Base-by-base conservation (phyloP, 2,888 invertebrate genomes). In the Elaeidobius kamerunicus region DNA sequence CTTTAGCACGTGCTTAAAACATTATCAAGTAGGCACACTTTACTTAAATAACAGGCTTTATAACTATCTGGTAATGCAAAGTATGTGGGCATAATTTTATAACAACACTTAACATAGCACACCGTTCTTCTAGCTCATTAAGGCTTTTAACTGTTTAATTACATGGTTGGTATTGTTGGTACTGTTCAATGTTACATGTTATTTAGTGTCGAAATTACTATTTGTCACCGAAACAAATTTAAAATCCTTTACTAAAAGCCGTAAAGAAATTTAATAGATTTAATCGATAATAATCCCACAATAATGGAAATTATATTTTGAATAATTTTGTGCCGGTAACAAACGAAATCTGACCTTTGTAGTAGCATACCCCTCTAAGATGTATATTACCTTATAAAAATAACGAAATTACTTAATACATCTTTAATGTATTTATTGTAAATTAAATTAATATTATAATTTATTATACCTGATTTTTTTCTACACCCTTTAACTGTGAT, bases 91-190 rank as follows among this genome's bases (percentile, higher is more conserved):
- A 27, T 53, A 43, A 43, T 50, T 36, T 42, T 43, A 38, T 50
- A 53, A 53, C 53, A 47, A 48, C 43, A 53, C 46, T 53, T 53
- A 48, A 43, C 53, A 53, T 47, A 35, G 45, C 51, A 30, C 16
- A 17, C 23, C 40, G 51, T 52, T 40, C 38, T 38, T 47, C 38
- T 28, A 27, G 42, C 48, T 48, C 53, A 53, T 53, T 42, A 53
- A 53, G 38, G 39, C 46, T 38, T 45, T 40, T 45, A 43, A 45
- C 32, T 39, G 34, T 41, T 32, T 52, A 52, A 45, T 52, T 45
- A 45, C 17, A 40, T 40, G 40, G n/a, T n/a, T n/a, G n/a, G 41
- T 48, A 48, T 41, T 41, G 41, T 48, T 34, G 11, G n/a, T 47
- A 49, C 27, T 27, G 19, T 34, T 32, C 27, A 23, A 48, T 41